A percentile compares a stretch with the other conserved stretches of the same genome.
Conservation (phyloP, 2,113 vertebrate genomes). For the Columbina picui region DNA sequence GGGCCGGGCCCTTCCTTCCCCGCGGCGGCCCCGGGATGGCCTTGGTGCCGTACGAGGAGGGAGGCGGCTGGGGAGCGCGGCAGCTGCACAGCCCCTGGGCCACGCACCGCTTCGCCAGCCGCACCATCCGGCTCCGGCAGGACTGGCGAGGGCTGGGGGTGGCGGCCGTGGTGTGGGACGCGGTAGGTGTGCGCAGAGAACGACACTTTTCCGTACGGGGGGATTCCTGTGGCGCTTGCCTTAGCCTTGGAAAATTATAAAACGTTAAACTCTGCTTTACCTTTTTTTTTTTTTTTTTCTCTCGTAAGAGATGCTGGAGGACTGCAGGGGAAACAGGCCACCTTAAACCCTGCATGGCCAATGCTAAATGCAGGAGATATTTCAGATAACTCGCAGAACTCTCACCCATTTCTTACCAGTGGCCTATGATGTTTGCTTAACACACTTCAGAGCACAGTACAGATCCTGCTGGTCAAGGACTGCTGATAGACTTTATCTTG, state of each 20-base stretch:
- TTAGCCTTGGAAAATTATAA: background rate
- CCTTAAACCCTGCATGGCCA: background rate
- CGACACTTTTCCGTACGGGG: too few species aligned
- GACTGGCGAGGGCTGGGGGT: slow-evolving; percentile 92
- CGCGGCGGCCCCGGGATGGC: slow-evolving; percentile 78
- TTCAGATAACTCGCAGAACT: accelerated
- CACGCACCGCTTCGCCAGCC: slow-evolving; percentile 83
- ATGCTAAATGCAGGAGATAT: background rate
- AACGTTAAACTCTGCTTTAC: background rate
- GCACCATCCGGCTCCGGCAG: slow-evolving; percentile 81
- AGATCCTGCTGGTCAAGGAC: background rate
- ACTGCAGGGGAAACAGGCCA: accelerated
- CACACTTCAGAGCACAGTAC: background rate
- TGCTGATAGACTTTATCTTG: background rate
- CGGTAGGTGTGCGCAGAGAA: slow-evolving; percentile 72
- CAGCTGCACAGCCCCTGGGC: slow-evolving; percentile 85
- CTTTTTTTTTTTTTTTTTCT: too few species aligned
- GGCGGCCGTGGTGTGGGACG: slow-evolving; percentile 95
- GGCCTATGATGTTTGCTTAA: background rate
- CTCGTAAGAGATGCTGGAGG: background rate
- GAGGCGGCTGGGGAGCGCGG: slow-evolving; percentile 70
- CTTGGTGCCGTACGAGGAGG: slow-evolving; percentile 86
- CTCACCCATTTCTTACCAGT: background rate
- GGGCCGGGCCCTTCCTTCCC: background rate
- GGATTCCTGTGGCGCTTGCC: background rate